Evolutionary conservation across 1,140 invertebrate genomes (phyloP).

Genomic region (Lepidostoma basale): DNA sequence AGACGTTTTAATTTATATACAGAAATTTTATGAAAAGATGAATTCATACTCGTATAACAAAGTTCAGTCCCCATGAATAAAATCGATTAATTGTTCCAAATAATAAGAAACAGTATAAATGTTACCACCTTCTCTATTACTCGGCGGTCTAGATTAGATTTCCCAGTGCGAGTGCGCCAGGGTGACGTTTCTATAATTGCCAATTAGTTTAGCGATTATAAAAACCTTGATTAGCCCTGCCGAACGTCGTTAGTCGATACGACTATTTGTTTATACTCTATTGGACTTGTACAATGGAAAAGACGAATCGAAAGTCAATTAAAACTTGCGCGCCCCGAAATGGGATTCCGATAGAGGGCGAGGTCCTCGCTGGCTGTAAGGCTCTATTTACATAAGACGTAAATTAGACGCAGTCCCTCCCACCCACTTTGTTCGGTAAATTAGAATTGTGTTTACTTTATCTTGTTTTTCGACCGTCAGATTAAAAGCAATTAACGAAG

Average conservation of each 20-base stretch:
- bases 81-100: too few species aligned
- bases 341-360: constrained; percentile 38
- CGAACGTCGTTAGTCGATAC: constrained; percentile 1
- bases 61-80: too few species aligned
- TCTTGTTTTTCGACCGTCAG: constrained; percentile 31
- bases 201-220: constrained; percentile 19
- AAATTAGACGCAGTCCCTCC: constrained; percentile 25
- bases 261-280: constrained; percentile 36
- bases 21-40: too few species aligned
- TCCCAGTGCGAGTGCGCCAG: too few species aligned
- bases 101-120: too few species aligned
- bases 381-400: constrained; percentile 36
- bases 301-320: constrained; percentile 40
- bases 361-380: not conserved
- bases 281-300: constrained; percentile 27
- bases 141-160: too few species aligned
- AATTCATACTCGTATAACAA: too few species aligned
- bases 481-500: constrained; percentile 35
- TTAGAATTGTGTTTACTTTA: constrained; percentile 32
- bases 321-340: constrained; percentile 37
- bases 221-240: constrained; percentile 6
- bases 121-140: too few species aligned
- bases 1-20: too few species aligned
- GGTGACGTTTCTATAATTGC: constrained; percentile 11
- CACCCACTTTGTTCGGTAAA: not conserved